Evolutionary conservation across 1,140 invertebrate species (phyloP).

Genomic region (Psix sp.): DNA sequence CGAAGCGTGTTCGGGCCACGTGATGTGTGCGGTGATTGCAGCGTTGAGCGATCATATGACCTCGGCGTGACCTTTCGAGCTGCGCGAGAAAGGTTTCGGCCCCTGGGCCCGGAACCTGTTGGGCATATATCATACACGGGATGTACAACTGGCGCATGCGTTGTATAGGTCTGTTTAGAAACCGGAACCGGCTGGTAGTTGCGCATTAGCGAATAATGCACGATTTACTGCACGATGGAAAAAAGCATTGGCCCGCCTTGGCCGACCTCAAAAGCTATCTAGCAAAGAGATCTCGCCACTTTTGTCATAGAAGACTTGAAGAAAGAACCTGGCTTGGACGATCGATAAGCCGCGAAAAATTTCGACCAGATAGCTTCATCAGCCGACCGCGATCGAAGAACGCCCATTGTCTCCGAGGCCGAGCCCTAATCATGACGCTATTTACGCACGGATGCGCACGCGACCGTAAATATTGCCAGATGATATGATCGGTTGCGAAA

Average conservation of each 20-base stretch:
- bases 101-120: slow-evolving; percentile 64
- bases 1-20: slow-evolving; percentile 57
- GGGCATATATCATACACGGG: slow-evolving; percentile 32
- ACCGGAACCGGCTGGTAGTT: slow-evolving; percentile 66
- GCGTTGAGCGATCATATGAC: slow-evolving; percentile 74
- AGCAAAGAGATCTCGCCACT: slow-evolving; percentile 66
- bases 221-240: slow-evolving; percentile 61
- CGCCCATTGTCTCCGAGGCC: slow-evolving; percentile 46
- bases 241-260: slow-evolving; percentile 61
- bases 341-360: slow-evolving; percentile 41
- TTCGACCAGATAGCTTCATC: slow-evolving; percentile 44
- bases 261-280: slow-evolving; percentile 62
- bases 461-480: slow-evolving; percentile 63
- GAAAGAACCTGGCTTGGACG: slow-evolving; percentile 29
- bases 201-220: slow-evolving; percentile 58
- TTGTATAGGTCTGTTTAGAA: slow-evolving; percentile 42
- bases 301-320: slow-evolving; percentile 53
- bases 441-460: slow-evolving; percentile 73
- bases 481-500: slow-evolving; percentile 52
- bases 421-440: slow-evolving; percentile 55
- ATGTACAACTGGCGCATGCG: slow-evolving; percentile 52
- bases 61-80: slow-evolving; percentile 68
- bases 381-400: slow-evolving; percentile 40
- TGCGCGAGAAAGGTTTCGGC: slow-evolving; percentile 61
- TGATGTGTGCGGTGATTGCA: slow-evolving; percentile 75